Conservation (phyloP, 2,888 invertebrate genomes). For the Epicampocera succincta region DNA sequence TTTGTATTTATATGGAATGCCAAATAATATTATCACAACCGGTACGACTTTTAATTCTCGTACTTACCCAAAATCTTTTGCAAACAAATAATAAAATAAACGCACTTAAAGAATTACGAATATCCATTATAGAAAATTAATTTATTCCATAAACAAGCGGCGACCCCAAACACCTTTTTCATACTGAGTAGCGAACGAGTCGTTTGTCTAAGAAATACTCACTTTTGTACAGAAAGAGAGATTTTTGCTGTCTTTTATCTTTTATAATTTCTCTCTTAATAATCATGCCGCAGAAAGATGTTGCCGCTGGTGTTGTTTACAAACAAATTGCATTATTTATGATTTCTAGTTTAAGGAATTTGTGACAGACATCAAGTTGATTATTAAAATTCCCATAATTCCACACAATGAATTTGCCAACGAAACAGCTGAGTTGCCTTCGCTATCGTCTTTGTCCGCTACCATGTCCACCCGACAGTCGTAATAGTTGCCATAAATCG, state of each 20-base stretch:
- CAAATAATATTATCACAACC: too few species aligned
- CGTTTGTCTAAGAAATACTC: not conserved
- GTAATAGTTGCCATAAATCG: conserved; percentile 77
- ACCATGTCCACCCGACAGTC: conserved; percentile 57
- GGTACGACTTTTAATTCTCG: not conserved
- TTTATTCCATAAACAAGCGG: not conserved
- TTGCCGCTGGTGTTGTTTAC: too few species aligned
- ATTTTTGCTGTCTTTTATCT: not conserved
- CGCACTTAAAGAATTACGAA: not conserved
- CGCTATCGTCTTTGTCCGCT: not conserved
- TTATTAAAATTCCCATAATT: conserved; percentile 14
- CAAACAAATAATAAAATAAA: not conserved
- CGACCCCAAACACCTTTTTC: not conserved
- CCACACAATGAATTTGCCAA: not conserved
- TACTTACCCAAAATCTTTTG: not conserved
- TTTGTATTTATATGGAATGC: too few species aligned
- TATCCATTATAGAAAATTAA: conserved; percentile 6
- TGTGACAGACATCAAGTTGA: conserved; percentile 21
- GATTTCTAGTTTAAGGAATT: too few species aligned
- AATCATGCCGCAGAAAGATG: too few species aligned
- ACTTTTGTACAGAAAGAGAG: not conserved
- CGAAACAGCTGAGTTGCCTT: conserved; percentile 12
- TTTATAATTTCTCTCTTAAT: not conserved
- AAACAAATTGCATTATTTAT: too few species aligned
- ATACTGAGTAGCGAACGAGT: conserved; percentile 12